Conservation (phyloP, 1,140 invertebrate species). For the Homalodisca vitripennis region DNA sequence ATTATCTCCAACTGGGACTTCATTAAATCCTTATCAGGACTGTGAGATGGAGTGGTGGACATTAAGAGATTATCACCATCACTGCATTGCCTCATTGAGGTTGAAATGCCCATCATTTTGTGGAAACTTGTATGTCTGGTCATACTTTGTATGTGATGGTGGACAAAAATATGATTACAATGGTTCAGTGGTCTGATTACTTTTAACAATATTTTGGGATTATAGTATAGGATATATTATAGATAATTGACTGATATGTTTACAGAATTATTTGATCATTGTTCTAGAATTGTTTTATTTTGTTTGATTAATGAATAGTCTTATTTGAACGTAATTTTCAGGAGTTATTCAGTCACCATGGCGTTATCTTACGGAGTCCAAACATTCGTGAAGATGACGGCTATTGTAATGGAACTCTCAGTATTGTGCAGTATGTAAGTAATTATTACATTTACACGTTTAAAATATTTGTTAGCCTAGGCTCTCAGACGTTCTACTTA, state of each 20-base stretch:
- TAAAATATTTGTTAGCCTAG: too few relatives aligned
- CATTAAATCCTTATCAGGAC: too few relatives aligned
- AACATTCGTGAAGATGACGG: constrained; percentile 50
- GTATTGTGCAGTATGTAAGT: constrained; percentile 53
- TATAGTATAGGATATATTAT: neutral
- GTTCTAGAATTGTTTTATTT: neutral
- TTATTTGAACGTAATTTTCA: constrained; percentile 37
- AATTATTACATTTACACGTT: too few relatives aligned
- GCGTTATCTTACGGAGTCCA: constrained; percentile 48
- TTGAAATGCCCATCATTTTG: too few relatives aligned
- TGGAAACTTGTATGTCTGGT: too few relatives aligned
- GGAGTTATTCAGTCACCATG: constrained; percentile 51
- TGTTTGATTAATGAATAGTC: neutral
- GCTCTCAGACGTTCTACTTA: too few relatives aligned
- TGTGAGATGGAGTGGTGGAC: too few relatives aligned
- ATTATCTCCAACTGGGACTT: too few relatives aligned
- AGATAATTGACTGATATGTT: neutral
- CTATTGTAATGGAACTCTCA: constrained; percentile 50
- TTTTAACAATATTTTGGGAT: neutral
- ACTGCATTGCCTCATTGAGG: too few relatives aligned
- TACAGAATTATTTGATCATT: neutral
- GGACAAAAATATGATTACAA: neutral
- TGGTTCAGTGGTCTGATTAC: neutral
- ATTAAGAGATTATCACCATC: too few relatives aligned
- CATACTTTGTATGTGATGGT: neutral